Evolutionary conservation across 2,797 vertebrate species (phyloP).

Genomic region (Schizopygopsis malacanthus): DNA sequence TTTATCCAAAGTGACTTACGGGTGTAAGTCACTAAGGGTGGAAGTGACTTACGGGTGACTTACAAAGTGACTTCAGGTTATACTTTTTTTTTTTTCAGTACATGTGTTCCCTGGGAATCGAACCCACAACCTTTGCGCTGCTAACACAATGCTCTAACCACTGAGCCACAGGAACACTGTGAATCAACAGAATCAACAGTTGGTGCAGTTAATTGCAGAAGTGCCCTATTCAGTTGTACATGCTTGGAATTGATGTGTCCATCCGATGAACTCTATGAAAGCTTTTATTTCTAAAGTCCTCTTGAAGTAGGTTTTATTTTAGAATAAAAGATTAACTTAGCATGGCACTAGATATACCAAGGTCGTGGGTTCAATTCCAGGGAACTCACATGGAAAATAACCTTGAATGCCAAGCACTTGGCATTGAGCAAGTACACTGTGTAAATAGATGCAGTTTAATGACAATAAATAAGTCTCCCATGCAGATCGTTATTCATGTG

Average conservation of each 20-base stretch:
- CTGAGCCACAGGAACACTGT: too few relatives aligned
- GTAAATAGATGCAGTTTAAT: background rate
- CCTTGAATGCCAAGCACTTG: background rate
- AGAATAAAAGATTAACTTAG: conserved; percentile 23
- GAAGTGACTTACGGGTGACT: too few relatives aligned
- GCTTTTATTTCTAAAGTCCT: conserved; percentile 3
- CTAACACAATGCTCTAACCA: too few relatives aligned
- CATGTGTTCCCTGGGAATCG: too few relatives aligned
- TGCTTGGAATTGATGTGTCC: background rate
- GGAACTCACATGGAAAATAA: background rate
- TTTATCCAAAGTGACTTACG: too few relatives aligned
- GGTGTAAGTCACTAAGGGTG: too few relatives aligned
- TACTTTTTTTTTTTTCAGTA: too few relatives aligned
- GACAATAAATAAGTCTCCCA: background rate
- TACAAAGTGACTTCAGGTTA: too few relatives aligned
- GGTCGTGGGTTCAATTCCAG: conserved; percentile 9
- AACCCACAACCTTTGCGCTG: too few relatives aligned
- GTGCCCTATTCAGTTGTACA: background rate
- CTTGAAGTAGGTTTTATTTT: conserved; percentile 35
- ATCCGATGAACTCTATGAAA: background rate
- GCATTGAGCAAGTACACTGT: background rate
- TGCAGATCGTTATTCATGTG: background rate
- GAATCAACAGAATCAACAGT: too few relatives aligned
- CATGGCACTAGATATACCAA: background rate
- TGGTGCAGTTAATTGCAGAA: background rate